phyloP scores from a whole-genome alignment of 2,113 vertebrate species.

The Clarias gariepinus region DNA sequence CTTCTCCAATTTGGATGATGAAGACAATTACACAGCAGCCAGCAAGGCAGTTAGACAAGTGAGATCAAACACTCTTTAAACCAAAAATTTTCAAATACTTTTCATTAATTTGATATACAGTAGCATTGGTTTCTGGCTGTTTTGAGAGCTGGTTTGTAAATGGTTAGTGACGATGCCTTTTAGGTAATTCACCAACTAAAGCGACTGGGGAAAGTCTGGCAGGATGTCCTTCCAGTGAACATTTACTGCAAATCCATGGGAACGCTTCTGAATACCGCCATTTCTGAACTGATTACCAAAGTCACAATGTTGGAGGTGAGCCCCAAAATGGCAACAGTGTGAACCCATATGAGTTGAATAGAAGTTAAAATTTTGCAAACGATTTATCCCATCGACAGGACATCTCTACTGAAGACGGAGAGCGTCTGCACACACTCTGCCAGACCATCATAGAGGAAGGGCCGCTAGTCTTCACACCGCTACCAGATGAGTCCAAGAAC shows the following conservation, averaged over 20 bases:
- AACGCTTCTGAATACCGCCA: conserved; percentile 84
- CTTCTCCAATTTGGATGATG: conserved; percentile 90
- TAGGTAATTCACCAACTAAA: conserved; percentile 93
- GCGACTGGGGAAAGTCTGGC: conserved; percentile 90
- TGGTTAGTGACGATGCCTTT: conserved; percentile 13
- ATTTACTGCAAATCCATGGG: conserved; percentile 97
- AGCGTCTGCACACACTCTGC: conserved; percentile 85
- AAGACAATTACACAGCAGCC: conserved; percentile 86
- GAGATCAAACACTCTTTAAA: conserved; percentile 31
- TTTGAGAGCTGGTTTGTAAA: neutral
- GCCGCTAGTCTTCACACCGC: conserved; percentile 86
- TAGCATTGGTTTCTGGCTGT: neutral
- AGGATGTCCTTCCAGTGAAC: conserved; percentile 88
- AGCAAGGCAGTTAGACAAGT: conserved; percentile 88
- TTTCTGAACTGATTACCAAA: conserved; percentile 82
- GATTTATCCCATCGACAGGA: conserved; percentile 25
- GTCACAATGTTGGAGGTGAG: conserved; percentile 89
- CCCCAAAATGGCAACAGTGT: neutral
- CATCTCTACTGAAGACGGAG: conserved; percentile 91
- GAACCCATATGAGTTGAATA: neutral
- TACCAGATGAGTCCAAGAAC: conserved; percentile 84
- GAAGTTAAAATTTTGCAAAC: neutral
- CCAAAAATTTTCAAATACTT: too few species aligned
- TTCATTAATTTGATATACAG: neutral
- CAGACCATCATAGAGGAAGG: conserved; percentile 86